Conservation (phyloP, 2,113 vertebrate genomes). For the Clupea harengus region DNA sequence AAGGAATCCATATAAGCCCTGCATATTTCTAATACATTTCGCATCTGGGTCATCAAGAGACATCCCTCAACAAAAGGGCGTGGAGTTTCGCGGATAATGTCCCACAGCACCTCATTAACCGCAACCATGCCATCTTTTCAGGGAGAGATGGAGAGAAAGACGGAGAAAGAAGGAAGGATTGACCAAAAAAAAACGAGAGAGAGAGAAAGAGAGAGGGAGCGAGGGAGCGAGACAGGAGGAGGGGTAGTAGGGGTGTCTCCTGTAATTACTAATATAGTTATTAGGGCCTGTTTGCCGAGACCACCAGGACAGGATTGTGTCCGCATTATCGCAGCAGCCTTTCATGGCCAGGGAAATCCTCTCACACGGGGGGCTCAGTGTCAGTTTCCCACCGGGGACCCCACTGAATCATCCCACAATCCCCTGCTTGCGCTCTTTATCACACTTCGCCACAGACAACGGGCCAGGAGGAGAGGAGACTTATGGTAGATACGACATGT, state of each 20-base stretch:
- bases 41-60: not conserved
- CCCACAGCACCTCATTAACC: slow-evolving; percentile 1
- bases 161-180: not conserved
- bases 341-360: slow-evolving; percentile 68
- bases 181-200: not conserved
- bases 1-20: not conserved
- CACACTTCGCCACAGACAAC: not conserved
- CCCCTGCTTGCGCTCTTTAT: slow-evolving; percentile 13
- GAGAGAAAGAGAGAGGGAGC: not conserved
- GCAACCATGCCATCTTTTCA: slow-evolving; percentile 1
- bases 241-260: not conserved
- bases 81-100: not conserved
- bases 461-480: not conserved
- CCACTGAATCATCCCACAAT: slow-evolving; percentile 33
- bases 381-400: slow-evolving; percentile 55
- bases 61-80: not conserved
- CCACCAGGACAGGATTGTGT: slow-evolving; percentile 50
- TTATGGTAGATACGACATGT: not conserved
- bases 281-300: slow-evolving; percentile 55
- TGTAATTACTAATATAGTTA: slow-evolving; percentile 68
- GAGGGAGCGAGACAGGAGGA: no score
- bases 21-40: not conserved
- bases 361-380: slow-evolving; percentile 50
- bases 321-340: slow-evolving; percentile 55
- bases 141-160: not conserved